phyloP scores from a whole-genome alignment of 2,797 vertebrate species.

The Lycodopsis pacificus region DNA sequence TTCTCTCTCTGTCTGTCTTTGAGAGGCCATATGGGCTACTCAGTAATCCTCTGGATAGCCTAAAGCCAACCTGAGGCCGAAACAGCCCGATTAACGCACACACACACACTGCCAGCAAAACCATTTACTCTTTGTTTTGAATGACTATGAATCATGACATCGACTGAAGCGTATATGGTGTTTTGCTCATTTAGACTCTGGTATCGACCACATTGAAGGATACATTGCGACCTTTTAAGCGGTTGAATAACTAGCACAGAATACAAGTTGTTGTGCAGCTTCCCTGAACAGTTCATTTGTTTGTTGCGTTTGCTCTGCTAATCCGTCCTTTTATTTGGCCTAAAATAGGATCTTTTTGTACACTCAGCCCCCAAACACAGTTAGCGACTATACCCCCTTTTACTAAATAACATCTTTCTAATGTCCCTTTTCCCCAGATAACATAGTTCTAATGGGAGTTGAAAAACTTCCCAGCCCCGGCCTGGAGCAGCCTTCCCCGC shows the following conservation, averaged over 20 bases:
- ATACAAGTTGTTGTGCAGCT: not conserved
- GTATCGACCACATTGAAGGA: not conserved
- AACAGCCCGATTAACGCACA: constrained; percentile 41
- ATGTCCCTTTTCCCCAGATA: too few relatives aligned
- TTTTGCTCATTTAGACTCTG: not conserved
- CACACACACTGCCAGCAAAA: constrained; percentile 27
- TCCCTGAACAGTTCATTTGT: constrained; percentile 10
- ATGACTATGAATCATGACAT: not conserved
- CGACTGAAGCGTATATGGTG: not conserved
- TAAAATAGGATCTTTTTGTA: constrained; percentile 38
- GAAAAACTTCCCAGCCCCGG: too few relatives aligned
- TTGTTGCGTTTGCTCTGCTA: constrained; percentile 39
- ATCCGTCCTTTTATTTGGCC: constrained; percentile 43
- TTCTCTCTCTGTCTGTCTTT: constrained; percentile 19
- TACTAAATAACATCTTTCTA: too few relatives aligned
- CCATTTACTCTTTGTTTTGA: constrained; percentile 43
- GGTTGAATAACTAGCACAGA: not conserved
- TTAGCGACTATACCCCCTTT: not conserved
- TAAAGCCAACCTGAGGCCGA: constrained; percentile 55
- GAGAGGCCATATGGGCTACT: constrained; percentile 60
- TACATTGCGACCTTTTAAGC: not conserved
- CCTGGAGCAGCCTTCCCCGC: too few relatives aligned
- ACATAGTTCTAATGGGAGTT: too few relatives aligned
- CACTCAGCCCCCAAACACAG: not conserved
- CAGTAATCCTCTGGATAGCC: constrained; percentile 63